phyloP scores from a whole-genome alignment of 2,113 vertebrate species.

The Tor tambroides region DNA sequence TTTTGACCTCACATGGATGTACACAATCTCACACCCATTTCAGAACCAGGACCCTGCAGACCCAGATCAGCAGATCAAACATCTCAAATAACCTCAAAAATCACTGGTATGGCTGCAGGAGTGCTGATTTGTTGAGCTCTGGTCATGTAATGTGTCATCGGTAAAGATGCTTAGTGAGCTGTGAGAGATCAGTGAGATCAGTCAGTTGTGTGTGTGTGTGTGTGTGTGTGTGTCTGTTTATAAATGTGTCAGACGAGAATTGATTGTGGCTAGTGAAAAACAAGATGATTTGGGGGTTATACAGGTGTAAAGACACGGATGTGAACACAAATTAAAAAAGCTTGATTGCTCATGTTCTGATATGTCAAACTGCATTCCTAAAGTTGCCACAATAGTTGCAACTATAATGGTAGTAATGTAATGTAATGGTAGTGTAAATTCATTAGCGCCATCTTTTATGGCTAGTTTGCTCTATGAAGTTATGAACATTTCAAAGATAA shows the following conservation, averaged over 20 bases:
- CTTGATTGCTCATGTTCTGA: not conserved
- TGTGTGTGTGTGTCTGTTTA: not conserved
- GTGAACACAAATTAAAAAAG: not conserved
- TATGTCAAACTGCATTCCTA: not conserved
- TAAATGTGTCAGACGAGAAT: not conserved
- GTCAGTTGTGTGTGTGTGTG: not conserved
- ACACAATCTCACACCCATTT: not conserved
- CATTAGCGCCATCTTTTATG: too few relatives aligned
- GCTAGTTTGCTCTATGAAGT: not conserved
- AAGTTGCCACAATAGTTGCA: not conserved
- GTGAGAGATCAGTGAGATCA: slow-evolving; percentile 11
- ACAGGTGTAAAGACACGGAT: not conserved
- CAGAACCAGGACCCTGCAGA: not conserved
- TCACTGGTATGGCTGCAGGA: not conserved
- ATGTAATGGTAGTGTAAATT: not conserved
- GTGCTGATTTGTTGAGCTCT: not conserved
- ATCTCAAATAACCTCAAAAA: too few relatives aligned
- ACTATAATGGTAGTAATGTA: too few relatives aligned
- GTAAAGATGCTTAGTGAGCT: slow-evolving; percentile 6
- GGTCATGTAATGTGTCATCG: not conserved
- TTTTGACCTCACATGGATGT: slow-evolving; percentile 11
- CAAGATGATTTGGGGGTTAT: not conserved
- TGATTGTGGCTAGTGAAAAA: not conserved
- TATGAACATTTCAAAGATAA: not conserved
- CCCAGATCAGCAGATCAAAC: too few relatives aligned